phyloP scores from a whole-genome alignment of 2,888 invertebrate genomes.

The Heliconius charithonia region DNA sequence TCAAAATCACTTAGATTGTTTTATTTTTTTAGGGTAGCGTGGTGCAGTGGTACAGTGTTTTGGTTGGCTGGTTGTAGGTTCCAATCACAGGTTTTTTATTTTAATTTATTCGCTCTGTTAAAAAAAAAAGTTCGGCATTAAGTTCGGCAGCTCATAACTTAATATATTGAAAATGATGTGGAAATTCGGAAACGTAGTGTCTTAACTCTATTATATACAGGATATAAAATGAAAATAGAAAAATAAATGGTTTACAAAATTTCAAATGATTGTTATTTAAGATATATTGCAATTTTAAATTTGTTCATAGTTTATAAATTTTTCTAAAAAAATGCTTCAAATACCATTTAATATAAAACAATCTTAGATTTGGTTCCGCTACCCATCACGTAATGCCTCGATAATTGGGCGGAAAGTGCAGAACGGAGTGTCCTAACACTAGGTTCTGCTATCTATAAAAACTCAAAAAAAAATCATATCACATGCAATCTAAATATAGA shows the following conservation, averaged over 20 bases:
- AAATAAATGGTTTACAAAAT: not conserved
- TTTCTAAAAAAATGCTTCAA: too few species aligned
- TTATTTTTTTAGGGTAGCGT: not conserved
- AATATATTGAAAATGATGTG: not conserved
- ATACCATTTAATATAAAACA: too few species aligned
- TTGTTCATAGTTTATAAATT: too few species aligned
- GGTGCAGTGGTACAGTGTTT: not conserved
- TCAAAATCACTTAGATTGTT: not conserved
- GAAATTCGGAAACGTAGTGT: not conserved
- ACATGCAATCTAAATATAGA: not conserved
- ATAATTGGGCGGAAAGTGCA: too few species aligned
- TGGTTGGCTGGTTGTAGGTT: too few species aligned
- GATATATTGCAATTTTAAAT: too few species aligned
- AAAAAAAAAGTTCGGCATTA: not conserved
- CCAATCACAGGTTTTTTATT: not conserved
- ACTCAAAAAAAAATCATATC: not conserved
- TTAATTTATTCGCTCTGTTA: not conserved
- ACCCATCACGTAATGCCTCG: too few species aligned
- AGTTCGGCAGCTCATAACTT: not conserved
- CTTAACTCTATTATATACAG: not conserved
- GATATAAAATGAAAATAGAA: not conserved
- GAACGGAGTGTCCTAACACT: not conserved
- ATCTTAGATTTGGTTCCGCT: too few species aligned
- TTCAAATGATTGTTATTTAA: too few species aligned
- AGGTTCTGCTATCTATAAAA: not conserved